Base-by-base conservation (phyloP, 2,888 invertebrate species). In the Nyleta sp. region DNA sequence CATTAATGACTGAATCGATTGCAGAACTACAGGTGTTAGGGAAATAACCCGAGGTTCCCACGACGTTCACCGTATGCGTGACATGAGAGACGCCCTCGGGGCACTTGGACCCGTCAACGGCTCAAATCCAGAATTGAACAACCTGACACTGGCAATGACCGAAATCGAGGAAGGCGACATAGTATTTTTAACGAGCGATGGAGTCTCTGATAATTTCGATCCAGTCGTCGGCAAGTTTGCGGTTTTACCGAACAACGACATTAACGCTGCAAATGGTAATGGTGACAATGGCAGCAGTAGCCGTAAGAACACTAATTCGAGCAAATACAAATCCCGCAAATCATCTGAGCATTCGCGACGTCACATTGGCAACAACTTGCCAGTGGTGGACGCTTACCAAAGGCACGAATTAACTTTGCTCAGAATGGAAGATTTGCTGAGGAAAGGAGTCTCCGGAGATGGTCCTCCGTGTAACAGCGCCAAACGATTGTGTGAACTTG, bases 181-280 rank as follows among this genome's bases (percentile, higher is more conserved):
- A 76, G 95, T 97, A 22, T 95, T 97, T 89, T 92, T 97, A 13
- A 96, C 97, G 0, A 96, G 96, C n/a, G 97, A 97, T 87, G 97
- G 97, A 6, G 94, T 97, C 31, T 96, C 96, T 5, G 97, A 97
- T 88, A 97, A 97, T 90, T 96, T 97, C 85, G 97, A 97, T 91
- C 97, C 97, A 0, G 97, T 97, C 28, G 97, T 97, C 68, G 97
- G 97, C 24, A 96, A 96, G 91, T 96, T 97, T 87, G 96, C 96
- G 4, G 92, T 93, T 13, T 89, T 92, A 87, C 89, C 89, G 10
- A 86, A 75, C 75, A 84, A 83, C 50, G 64, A 33, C 11, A 11
- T 24, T 24, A 62, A 31, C 13, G 31, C 72, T 5, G 67, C 74
- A 40, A 78, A 82, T 24, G 77, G 60, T 8, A 84, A 72, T 53